phyloP scores from a whole-genome alignment of 2,888 invertebrate species.

The Palloptera scutellata region DNA sequence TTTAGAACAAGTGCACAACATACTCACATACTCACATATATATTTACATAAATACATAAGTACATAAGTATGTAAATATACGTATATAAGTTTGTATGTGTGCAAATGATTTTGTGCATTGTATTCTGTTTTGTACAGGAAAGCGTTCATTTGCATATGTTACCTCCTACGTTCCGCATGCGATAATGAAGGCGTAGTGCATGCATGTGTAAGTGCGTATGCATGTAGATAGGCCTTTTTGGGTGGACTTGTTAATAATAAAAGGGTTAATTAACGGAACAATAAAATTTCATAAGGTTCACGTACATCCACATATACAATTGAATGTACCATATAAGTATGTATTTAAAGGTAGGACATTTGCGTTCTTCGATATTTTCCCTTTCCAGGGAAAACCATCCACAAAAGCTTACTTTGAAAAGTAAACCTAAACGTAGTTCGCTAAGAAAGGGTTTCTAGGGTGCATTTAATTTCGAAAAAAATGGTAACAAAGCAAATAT shows the following conservation, averaged over 20 bases:
- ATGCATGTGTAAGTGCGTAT: slow-evolving; percentile 24
- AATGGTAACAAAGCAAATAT: too few species aligned
- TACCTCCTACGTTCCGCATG: slow-evolving; percentile 30
- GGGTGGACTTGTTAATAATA: slow-evolving; percentile 46
- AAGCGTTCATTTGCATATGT: slow-evolving; percentile 37
- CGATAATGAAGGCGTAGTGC: slow-evolving; percentile 20
- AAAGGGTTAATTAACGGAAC: slow-evolving; percentile 51
- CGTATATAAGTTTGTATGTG: slow-evolving; percentile 6
- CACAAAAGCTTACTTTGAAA: too few species aligned
- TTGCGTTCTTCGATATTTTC: not conserved
- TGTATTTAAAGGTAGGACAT: not conserved
- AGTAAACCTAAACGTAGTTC: too few species aligned
- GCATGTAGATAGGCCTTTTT: slow-evolving; percentile 23
- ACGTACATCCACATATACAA: slow-evolving; percentile 25
- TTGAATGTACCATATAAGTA: not conserved
- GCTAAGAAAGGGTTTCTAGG: too few species aligned
- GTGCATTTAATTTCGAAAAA: too few species aligned
- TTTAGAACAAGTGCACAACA: not conserved
- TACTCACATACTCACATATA: not conserved
- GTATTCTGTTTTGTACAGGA: slow-evolving; percentile 26
- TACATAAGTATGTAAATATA: not conserved
- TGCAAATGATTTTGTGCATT: too few species aligned
- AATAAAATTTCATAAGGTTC: slow-evolving; percentile 42
- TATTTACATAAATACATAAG: slow-evolving; percentile 5
- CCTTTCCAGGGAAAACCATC: too few species aligned